Evolutionary conservation across 2,888 invertebrate genomes (phyloP).

Genomic region (Limnephilus auricula): DNA sequence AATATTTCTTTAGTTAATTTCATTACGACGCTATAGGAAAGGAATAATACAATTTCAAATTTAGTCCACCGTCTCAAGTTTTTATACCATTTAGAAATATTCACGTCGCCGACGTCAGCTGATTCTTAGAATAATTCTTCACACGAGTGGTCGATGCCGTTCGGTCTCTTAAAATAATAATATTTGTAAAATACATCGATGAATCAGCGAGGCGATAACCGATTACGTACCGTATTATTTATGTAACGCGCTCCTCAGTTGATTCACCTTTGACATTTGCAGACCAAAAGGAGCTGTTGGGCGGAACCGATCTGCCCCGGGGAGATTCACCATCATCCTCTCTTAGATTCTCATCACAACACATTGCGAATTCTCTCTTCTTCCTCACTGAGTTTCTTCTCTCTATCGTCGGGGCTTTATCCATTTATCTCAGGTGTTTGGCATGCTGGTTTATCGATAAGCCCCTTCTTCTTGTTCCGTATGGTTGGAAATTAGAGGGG

Average conservation of each 20-base stretch:
- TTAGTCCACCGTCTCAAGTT: background rate
- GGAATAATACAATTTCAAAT: background rate
- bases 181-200: background rate
- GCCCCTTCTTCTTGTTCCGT: no score
- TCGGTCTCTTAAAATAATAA: background rate
- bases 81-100: background rate
- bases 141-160: background rate
- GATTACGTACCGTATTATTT: constrained; percentile 31
- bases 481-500: no score
- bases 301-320: background rate
- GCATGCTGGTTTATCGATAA: background rate
- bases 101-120: background rate
- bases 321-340: background rate
- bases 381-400: background rate
- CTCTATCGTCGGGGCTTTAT: background rate
- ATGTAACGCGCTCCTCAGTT: constrained; percentile 3
- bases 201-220: background rate
- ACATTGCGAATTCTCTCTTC: background rate
- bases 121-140: background rate
- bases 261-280: constrained; percentile 28
- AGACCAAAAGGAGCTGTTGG: background rate
- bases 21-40: no score
- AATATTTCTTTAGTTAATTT: no score
- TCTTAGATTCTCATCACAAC: background rate
- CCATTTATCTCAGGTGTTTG: background rate